Evolutionary conservation across 2,797 vertebrate species (phyloP).

Genomic region (Nasua narica): DNA sequence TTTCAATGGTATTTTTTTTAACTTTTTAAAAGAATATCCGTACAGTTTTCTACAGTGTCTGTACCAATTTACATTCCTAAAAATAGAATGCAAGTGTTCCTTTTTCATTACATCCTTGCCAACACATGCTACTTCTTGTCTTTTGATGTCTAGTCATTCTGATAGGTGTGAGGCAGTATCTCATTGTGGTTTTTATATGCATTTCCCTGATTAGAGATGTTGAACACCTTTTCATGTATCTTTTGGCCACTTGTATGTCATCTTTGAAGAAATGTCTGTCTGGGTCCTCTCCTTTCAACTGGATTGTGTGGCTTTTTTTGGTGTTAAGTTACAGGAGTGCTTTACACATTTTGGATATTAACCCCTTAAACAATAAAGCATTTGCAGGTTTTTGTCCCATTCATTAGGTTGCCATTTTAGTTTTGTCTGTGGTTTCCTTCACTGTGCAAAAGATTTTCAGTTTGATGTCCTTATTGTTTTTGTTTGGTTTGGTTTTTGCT

Average conservation of each 20-base stretch:
- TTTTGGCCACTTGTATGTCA: background rate
- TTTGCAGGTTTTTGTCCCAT: background rate
- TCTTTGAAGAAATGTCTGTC: background rate
- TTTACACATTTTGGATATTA: background rate
- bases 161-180: background rate
- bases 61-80: background rate
- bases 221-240: background rate
- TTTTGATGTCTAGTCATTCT: background rate
- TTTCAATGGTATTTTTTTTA: background rate
- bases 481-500: background rate
- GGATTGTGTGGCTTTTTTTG: background rate
- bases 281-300: background rate
- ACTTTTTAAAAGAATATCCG: background rate
- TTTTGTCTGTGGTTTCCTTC: background rate
- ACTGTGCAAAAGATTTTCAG: background rate
- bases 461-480: background rate
- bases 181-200: background rate
- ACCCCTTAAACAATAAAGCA: background rate
- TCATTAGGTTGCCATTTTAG: background rate
- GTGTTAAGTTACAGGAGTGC: background rate
- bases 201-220: background rate
- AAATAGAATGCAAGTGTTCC: background rate
- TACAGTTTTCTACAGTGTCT: background rate
- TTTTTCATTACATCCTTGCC: background rate
- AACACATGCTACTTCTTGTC: background rate